phyloP scores from a whole-genome alignment of 2,113 vertebrate species.

The Phaethornis superciliosus region DNA sequence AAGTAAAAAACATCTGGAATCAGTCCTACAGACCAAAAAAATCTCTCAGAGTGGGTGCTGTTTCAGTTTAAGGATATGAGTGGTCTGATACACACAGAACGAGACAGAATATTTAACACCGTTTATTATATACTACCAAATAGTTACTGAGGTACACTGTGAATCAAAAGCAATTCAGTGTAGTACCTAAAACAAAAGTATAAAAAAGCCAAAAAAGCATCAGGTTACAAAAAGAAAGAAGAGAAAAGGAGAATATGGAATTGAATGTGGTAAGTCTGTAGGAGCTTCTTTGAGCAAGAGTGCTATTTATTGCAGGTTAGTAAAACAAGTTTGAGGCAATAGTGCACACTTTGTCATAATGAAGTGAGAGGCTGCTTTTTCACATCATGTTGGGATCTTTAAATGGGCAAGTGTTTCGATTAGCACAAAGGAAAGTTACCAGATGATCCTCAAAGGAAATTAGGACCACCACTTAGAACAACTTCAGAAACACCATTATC shows the following conservation, averaged over 20 bases:
- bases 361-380: not conserved
- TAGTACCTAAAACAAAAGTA: not conserved
- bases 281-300: not conserved
- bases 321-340: not conserved
- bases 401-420: not conserved
- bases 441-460: not conserved
- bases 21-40: not conserved
- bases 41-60: not conserved
- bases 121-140: not conserved
- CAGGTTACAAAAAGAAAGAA: not conserved
- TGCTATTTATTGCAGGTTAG: not conserved
- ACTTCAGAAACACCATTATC: not conserved
- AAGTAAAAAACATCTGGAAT: not conserved
- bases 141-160: not conserved
- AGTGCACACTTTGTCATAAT: not conserved
- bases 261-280: not conserved
- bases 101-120: not conserved
- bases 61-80: not conserved
- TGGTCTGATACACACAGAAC: too few relatives aligned
- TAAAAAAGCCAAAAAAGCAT: rapidly evolving
- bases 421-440: not conserved
- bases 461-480: not conserved
- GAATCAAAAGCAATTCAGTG: not conserved
- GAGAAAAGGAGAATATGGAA: not conserved
- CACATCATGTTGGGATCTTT: not conserved